phyloP scores from a whole-genome alignment of 2,113 vertebrate species.

The Brachirus orientalis region DNA sequence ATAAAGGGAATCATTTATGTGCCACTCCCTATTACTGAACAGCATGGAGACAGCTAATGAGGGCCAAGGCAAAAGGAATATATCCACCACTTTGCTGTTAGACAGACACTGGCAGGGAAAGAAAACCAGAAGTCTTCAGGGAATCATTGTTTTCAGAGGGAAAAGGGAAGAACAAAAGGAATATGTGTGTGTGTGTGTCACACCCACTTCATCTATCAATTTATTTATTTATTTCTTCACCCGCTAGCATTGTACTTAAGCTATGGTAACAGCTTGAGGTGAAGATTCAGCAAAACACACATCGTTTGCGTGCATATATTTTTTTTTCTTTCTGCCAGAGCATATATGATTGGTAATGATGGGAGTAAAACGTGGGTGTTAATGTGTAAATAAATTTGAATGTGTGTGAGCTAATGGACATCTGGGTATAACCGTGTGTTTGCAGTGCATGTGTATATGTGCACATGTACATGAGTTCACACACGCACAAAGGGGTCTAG shows the following conservation, averaged over 20 bases:
- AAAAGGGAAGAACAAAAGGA: constrained; percentile 77
- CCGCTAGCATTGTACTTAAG: constrained; percentile 72
- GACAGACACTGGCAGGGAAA: constrained; percentile 80
- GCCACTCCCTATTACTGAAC: constrained; percentile 87
- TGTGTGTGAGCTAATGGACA: constrained; percentile 53
- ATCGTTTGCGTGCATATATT: constrained; percentile 64
- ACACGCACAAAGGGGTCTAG: constrained; percentile 84
- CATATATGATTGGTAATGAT: constrained; percentile 57
- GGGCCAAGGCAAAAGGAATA: constrained; percentile 84
- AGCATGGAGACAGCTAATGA: constrained; percentile 90
- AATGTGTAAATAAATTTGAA: constrained; percentile 66
- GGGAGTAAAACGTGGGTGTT: constrained; percentile 49
- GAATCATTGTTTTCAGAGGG: constrained; percentile 79
- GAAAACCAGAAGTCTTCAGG: constrained; percentile 77
- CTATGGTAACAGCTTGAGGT: constrained; percentile 83
- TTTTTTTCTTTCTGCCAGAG: constrained; percentile 3
- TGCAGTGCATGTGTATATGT: constrained; percentile 30
- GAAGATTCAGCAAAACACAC: constrained; percentile 86
- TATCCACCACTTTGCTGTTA: constrained; percentile 83
- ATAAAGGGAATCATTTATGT: constrained; percentile 93
- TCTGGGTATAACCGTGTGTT: constrained; percentile 48
- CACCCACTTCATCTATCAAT: constrained; percentile 63
- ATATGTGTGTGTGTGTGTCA: constrained; percentile 50
- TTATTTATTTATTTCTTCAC: constrained; percentile 73
- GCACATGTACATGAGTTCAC: constrained; percentile 52